Conservation (phyloP, 2,113 vertebrate species). For the Stomatorhinus ivindoensis region DNA sequence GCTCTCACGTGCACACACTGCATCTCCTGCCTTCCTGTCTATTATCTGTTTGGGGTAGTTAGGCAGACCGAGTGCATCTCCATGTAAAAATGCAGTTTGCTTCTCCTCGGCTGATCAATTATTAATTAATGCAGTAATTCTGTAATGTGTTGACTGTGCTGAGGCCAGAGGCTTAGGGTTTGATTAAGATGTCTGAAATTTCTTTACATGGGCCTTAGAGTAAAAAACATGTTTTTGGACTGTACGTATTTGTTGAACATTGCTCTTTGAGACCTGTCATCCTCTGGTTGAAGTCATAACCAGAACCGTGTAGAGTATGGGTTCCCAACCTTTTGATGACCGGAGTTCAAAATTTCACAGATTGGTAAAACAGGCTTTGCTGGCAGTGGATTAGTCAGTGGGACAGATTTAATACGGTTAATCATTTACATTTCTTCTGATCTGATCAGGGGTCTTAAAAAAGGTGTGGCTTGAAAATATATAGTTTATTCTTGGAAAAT, state of each 20-base stretch:
- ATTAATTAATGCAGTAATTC: conserved; percentile 10
- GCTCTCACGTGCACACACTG: not conserved
- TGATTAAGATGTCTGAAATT: conserved; percentile 12
- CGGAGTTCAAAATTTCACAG: not conserved
- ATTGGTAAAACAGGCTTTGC: not conserved
- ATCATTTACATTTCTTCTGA: not conserved
- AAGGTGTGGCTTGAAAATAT: not conserved
- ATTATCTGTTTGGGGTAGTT: not conserved
- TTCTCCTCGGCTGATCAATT: conserved; percentile 7
- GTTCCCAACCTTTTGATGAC: not conserved
- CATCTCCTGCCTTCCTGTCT: not conserved
- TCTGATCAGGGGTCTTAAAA: not conserved
- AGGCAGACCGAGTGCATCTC: no score
- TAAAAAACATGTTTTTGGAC: conserved; percentile 7
- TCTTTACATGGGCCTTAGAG: not conserved
- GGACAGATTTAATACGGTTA: not conserved
- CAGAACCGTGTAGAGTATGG: not conserved
- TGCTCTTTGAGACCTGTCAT: not conserved
- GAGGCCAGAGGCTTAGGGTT: not conserved
- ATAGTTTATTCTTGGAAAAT: not conserved
- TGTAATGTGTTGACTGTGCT: conserved; percentile 1
- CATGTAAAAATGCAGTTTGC: not conserved
- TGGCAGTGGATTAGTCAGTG: not conserved
- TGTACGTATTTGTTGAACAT: not conserved
- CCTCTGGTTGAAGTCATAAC: not conserved